phyloP scores from a whole-genome alignment of 2,797 vertebrate species.

The Varecia variegata region DNA sequence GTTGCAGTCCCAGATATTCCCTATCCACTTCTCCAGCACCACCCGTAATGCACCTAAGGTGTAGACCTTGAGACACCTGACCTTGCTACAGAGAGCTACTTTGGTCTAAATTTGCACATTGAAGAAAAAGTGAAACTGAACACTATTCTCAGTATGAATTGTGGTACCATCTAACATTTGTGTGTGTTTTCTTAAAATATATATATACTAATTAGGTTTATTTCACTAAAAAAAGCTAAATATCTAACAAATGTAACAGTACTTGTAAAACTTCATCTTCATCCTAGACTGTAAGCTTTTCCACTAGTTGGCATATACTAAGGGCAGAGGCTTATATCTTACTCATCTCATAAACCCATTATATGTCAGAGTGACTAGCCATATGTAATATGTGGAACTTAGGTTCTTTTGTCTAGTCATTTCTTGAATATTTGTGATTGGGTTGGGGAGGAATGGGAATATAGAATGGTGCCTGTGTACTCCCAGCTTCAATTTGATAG shows the following conservation, averaged over 20 bases:
- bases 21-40: neutral
- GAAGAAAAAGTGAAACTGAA: neutral
- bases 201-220: neutral
- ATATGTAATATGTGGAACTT: neutral
- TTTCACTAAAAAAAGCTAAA: neutral
- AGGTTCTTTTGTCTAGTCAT: neutral
- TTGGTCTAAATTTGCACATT: neutral
- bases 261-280: conserved; percentile 15
- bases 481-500: neutral
- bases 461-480: neutral
- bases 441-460: neutral
- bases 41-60: neutral
- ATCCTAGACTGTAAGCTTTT: neutral
- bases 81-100: neutral
- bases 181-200: neutral
- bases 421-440: neutral
- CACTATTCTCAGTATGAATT: neutral
- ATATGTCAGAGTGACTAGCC: neutral
- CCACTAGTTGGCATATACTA: neutral
- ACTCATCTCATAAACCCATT: neutral
- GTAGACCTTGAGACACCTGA: neutral
- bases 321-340: neutral
- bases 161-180: neutral
- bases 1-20: neutral
- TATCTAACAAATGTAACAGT: neutral